Evolutionary conservation across 2,113 vertebrate species (phyloP), one percentile per base, ranked within the genome.

Genomic region (Dendropsophus ebraccatus): DNA sequence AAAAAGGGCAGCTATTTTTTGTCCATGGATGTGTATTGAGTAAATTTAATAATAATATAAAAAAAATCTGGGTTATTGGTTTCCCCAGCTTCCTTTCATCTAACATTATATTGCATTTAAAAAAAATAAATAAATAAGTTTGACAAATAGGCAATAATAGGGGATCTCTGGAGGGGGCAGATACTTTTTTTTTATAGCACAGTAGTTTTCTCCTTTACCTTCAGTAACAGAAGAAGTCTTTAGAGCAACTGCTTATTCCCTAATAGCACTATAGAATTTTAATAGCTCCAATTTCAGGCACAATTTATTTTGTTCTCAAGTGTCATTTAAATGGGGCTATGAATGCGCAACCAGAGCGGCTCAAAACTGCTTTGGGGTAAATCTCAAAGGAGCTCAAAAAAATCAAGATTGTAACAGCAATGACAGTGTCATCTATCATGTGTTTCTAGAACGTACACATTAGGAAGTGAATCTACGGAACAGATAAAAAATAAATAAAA

Each of bases 281-380:
- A 88, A 87, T 88, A 87, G 88, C 87, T 72, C 74, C 56, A 77
- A 67, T 90, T 92, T 92, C 79, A 89, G 88, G 72, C 30, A 89
- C 56, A 76, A 56, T 90, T 92, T 91, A 12, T 84, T 88, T 91
- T 90, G 83, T 90, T 82, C 52, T 89, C 69, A 89, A 82, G 60
- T 87, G 62, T 88, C 83, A 89, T 88, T 92, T 89, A 88, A 91
- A 89, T 77, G n/a, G 83, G 76, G 52, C 69, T 89, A 88, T 89
- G 89, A 37, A 70, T 35, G 75, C 58, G 35, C 69, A 86, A 52
- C 80, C 81, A 79, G 17, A 88, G 82, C 89, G 49, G n/a, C 89
- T 62, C 83, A 88, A 87, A 92, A 88, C 49, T 78, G 65, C 37
- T 88, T 86, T 78, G 62, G 30, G 77, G 23, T 14, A 89, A 89